Evolutionary conservation across 2,797 vertebrate species (phyloP).

Genomic region (Aulostomus chinensis): DNA sequence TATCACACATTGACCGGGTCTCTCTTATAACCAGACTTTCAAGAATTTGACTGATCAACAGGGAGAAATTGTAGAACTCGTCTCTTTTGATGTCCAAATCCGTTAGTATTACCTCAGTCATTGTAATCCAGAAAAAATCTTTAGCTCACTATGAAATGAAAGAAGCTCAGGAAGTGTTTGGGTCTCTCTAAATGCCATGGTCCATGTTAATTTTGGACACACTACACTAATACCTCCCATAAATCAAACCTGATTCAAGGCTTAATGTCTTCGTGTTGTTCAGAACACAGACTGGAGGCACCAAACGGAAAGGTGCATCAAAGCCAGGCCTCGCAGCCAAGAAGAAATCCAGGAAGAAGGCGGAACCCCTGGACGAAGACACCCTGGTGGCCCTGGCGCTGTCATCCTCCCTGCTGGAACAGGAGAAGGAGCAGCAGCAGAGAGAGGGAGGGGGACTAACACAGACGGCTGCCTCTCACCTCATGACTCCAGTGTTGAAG

Average conservation of each 20-base stretch:
- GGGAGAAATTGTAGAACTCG: no score
- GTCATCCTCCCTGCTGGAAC: constrained; percentile 88
- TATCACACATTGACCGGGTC: no score
- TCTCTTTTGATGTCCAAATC: no score
- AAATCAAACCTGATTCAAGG: no score
- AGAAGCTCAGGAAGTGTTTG: no score
- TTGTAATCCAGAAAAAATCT: no score
- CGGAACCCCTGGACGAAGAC: constrained; percentile 81
- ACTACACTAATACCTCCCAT: no score
- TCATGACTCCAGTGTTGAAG: constrained; percentile 31
- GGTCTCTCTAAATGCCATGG: background rate
- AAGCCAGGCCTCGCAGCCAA: constrained; percentile 57
- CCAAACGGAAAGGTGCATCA: constrained; percentile 77
- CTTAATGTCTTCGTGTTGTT: background rate
- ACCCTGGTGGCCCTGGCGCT: constrained; percentile 89
- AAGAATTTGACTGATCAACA: no score
- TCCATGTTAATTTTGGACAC: no score
- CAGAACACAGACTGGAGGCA: constrained; percentile 58
- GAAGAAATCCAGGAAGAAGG: constrained; percentile 80
- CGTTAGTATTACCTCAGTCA: no score
- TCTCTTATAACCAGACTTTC: no score
- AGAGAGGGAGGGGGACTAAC: constrained; percentile 19
- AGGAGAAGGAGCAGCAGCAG: constrained; percentile 49
- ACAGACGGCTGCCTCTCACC: constrained; percentile 3
- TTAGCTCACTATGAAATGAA: no score